These are phyloP conservation scores for Steinernema feltiae DNA, from an alignment of 1,140 invertebrate genomes.

Conservation along the genomic window DNA sequence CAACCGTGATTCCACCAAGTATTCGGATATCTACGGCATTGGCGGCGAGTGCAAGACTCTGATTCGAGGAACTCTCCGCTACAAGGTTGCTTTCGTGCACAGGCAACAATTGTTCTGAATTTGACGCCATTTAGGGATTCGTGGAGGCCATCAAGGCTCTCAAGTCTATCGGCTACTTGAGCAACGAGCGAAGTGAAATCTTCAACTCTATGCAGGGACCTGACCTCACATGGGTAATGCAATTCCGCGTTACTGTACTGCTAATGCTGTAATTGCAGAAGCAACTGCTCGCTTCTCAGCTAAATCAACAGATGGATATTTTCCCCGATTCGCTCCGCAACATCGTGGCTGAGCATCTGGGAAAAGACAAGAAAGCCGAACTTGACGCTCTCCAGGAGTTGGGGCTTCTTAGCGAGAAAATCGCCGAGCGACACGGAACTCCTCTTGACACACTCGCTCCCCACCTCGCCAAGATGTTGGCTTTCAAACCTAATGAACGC, in stretches of 20 bases:
- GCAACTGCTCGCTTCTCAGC: conserved; percentile 75
- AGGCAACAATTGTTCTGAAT: neutral
- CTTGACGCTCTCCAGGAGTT: conserved; percentile 60
- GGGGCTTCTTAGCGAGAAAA: conserved; percentile 75
- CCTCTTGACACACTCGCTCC: conserved; percentile 83
- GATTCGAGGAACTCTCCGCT: conserved; percentile 82
- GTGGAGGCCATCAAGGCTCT: conserved; percentile 77
- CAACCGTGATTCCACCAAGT: conserved; percentile 87
- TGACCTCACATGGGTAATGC: conserved; percentile 85
- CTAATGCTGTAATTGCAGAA: conserved; percentile 61
- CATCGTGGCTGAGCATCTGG: conserved; percentile 70
- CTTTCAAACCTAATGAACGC: conserved; percentile 74
- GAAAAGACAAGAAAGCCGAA: conserved; percentile 60
- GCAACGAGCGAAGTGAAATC: conserved; percentile 74
- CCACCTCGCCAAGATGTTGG: conserved; percentile 78
- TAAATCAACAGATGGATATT: conserved; percentile 78
- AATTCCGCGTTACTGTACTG: neutral
- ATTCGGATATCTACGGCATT: conserved; percentile 76
- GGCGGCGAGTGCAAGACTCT: conserved; percentile 76
- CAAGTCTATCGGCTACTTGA: conserved; percentile 79
- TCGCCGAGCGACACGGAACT: conserved; percentile 70
- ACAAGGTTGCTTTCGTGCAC: conserved; percentile 58
- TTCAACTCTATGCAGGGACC: conserved; percentile 83
- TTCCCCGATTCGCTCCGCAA: conserved; percentile 86
- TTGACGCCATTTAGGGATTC: conserved; percentile 67